phyloP scores from a whole-genome alignment of 1,140 invertebrate species.

The Dinoponera quadriceps region DNA sequence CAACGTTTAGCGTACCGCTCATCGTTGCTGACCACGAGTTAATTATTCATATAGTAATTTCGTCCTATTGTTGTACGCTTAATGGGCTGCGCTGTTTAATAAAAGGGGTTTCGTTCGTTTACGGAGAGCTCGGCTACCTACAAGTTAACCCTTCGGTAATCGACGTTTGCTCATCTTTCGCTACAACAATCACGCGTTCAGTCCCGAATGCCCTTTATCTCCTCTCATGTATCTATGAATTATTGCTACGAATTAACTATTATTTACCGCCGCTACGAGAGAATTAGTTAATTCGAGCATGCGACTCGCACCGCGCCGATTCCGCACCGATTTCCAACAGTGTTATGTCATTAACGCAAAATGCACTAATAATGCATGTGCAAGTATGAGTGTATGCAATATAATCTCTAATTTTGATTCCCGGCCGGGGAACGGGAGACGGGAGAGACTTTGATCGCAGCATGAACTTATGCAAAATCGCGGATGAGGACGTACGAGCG shows the following conservation, averaged over 20 bases:
- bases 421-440: no score
- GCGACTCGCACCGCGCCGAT: no score
- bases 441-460: no score
- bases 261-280: background rate
- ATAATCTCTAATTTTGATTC: no score
- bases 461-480: no score
- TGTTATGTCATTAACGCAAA: background rate
- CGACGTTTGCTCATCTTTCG: slow-evolving; percentile 11
- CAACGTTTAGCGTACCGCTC: background rate
- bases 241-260: background rate
- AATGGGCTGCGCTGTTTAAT: slow-evolving; percentile 62
- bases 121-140: slow-evolving; percentile 11
- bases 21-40: slow-evolving; percentile 39
- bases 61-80: slow-evolving; percentile 60
- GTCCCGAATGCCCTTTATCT: background rate
- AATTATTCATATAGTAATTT: slow-evolving; percentile 69
- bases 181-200: slow-evolving; percentile 6
- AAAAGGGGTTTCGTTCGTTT: slow-evolving; percentile 58
- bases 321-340: background rate
- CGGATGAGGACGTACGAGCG: no score
- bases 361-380: no score
- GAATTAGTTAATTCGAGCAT: background rate
- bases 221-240: no score
- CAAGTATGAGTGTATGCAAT: no score
- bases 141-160: slow-evolving; percentile 28